A percentile compares a stretch with the other conserved stretches of the same genome.
Evolutionary conservation across 2,797 vertebrate genomes (phyloP).

Genomic region (Phoebastria nigripes): DNA sequence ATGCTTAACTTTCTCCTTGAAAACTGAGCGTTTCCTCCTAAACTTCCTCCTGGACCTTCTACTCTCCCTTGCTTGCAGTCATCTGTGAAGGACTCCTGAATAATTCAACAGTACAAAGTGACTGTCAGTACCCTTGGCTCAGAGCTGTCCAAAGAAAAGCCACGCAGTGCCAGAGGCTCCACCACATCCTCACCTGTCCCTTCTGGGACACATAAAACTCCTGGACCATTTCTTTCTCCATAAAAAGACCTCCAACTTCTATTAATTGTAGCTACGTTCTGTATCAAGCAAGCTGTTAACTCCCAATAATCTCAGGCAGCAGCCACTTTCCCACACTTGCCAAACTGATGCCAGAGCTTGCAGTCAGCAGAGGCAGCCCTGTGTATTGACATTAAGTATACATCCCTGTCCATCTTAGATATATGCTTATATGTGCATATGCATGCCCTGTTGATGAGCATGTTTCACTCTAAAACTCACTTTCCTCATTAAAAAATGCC

Average conservation of each 20-base stretch:
- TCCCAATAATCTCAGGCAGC: not conserved
- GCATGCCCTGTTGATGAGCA: not conserved
- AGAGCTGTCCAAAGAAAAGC: not conserved
- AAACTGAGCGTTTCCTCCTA: not conserved
- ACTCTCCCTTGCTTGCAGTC: not conserved
- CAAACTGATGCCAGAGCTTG: not conserved
- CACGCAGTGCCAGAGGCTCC: not conserved
- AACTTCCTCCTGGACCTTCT: not conserved
- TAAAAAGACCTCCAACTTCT: not conserved
- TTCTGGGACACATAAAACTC: not conserved
- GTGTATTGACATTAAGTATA: not conserved
- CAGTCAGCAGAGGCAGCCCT: not conserved
- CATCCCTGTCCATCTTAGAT: not conserved
- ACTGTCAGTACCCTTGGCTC: not conserved
- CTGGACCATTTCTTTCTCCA: not conserved
- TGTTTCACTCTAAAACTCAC: not conserved
- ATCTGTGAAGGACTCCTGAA: conserved; percentile 37
- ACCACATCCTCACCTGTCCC: not conserved
- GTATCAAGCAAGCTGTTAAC: not conserved
- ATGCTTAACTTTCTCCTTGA: not conserved
- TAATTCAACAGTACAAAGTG: not conserved
- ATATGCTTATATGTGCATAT: not conserved
- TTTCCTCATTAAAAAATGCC: not conserved
- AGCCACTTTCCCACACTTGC: not conserved
- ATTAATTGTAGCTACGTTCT: not conserved